Base-by-base conservation (phyloP, 2,888 invertebrate genomes). In the Oeneis ivallda region DNA sequence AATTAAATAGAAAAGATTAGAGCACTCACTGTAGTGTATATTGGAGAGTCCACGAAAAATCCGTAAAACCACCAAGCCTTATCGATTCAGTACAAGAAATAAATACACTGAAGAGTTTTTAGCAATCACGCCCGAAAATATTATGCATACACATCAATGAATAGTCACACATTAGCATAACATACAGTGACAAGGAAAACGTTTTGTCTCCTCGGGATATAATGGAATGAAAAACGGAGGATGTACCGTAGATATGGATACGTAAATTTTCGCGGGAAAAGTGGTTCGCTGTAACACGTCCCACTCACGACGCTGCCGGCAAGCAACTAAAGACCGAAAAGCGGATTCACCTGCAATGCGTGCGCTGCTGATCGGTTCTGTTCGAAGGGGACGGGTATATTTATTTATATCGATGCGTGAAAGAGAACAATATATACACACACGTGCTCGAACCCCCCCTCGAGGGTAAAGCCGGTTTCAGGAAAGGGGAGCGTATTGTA, bases 201-300 rank as follows among this genome's bases (percentile, higher is more conserved):
- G 70, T 70, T 69, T 70, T 67, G 67, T 65, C 63, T 49, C 49
- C 62, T 57, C 45, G 62, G 52, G 34, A 62, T 64, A 66, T 70
- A 71, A 62, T 43, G 60, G 54, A 67, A 67, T 56, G 58, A 53
- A 66, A 70, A 70, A 65, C 65, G 52, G 65, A 67, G 69, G 62
- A 49, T 49, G 64, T 63, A 56, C 15, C 39, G 37, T 34, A 54
- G 57, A 72, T 68, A 70, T 68, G 58, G 17, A 68, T 73, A 76
- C 86, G 87, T 86, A 89, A 86, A 81, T 90, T 89, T 90, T 88
- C 89, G 91, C 91, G 91, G 89, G 87, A 89, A 90, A 85, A 67
- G 54, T 59, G 58, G 64, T 71, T 68, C 71, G 73, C 69, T 71
- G 70, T 70, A 66, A 75, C 74, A 75, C 87, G 85, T 81, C 75